A percentile compares a stretch with the other conserved stretches of the same genome.
Evolutionary conservation across 37 sponge, comb jelly and placozoan genomes (phyloP).

Genomic region (Oopsacas minuta): DNA sequence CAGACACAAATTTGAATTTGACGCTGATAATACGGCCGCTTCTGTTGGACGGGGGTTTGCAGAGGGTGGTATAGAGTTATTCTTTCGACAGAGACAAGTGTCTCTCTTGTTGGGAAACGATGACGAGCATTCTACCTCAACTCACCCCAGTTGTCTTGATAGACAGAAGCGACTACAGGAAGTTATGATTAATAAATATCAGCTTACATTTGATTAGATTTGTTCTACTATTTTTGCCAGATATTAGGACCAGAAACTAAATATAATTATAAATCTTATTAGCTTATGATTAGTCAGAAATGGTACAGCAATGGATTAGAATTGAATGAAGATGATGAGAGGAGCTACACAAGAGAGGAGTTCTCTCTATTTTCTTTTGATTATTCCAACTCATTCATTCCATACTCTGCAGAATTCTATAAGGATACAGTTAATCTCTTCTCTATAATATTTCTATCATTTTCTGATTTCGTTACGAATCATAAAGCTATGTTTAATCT

Average conservation of each 20-base stretch:
- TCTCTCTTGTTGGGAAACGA: background rate
- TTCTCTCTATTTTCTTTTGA: background rate
- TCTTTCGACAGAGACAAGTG: conserved; percentile 4
- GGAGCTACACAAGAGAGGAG: background rate
- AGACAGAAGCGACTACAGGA: conserved; percentile 4
- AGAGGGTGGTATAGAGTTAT: background rate
- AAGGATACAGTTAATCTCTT: background rate
- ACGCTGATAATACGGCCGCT: background rate
- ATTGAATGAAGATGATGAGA: background rate
- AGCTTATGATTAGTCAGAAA: background rate
- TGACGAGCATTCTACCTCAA: background rate
- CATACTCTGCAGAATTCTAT: background rate
- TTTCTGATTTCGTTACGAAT: background rate
- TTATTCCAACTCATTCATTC: background rate
- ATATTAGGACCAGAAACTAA: too few species aligned
- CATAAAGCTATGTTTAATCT: background rate
- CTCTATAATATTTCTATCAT: background rate
- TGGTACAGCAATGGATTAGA: background rate
- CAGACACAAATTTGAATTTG: background rate
- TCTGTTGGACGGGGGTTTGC: background rate
- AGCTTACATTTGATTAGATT: background rate
- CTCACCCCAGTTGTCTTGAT: background rate
- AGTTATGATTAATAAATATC: background rate
- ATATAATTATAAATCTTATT: background rate
- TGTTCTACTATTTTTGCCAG: too few species aligned